Conservation (phyloP, 2,797 vertebrate species). For the Coreius guichenoti region DNA sequence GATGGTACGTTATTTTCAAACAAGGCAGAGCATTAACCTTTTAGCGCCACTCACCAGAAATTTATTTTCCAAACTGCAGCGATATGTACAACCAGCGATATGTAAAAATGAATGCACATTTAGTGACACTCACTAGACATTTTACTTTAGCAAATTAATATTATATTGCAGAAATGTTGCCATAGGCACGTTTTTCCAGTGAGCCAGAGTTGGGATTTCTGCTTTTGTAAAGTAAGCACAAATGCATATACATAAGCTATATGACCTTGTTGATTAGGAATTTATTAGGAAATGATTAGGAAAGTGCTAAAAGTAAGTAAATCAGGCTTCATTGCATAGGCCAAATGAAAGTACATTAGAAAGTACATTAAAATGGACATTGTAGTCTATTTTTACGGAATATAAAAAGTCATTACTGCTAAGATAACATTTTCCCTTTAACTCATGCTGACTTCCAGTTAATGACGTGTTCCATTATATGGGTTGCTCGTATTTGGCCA, state of each 20-base stretch:
- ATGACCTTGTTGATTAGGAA: background rate
- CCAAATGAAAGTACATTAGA: slow-evolving; percentile 19
- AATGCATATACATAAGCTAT: background rate
- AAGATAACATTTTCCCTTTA: background rate
- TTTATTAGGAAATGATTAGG: background rate
- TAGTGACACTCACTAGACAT: background rate
- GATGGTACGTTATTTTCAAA: background rate
- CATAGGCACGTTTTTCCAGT: background rate
- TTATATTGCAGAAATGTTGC: background rate
- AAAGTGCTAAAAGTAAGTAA: background rate
- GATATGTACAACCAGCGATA: background rate
- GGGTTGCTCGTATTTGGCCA: background rate
- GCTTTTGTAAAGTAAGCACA: background rate
- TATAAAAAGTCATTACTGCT: slow-evolving; percentile 32
- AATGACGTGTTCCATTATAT: slow-evolving; percentile 26
- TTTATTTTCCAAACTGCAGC: background rate
- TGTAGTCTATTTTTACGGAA: slow-evolving; percentile 3
- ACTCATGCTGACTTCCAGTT: slow-evolving; percentile 11
- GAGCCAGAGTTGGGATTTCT: background rate
- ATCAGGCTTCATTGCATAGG: background rate
- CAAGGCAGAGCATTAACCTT: background rate
- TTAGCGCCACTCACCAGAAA: background rate
- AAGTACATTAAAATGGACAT: slow-evolving; percentile 16
- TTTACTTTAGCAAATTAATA: background rate
- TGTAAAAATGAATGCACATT: background rate